Conservation (phyloP, 2,888 invertebrate species). For the Hermaeophaga mercurialis region DNA sequence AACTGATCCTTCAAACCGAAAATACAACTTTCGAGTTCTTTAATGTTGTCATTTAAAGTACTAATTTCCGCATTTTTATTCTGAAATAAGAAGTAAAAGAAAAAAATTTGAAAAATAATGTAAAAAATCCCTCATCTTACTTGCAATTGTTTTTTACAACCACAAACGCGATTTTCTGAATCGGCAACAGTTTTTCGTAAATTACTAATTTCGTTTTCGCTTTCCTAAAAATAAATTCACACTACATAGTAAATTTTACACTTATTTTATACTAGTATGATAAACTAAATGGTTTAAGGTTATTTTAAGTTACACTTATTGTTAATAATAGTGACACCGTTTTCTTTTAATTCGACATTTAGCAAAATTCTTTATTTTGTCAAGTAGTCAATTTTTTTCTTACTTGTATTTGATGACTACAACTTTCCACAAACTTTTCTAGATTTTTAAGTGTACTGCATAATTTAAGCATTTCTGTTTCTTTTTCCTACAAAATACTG, state of each 20-base stretch:
- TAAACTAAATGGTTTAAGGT: too few relatives aligned
- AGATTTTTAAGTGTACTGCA: neutral
- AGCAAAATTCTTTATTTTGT: too few relatives aligned
- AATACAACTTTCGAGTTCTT: conserved; percentile 39
- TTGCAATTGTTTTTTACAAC: neutral
- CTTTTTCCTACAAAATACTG: neutral
- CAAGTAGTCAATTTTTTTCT: too few relatives aligned
- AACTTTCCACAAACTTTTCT: too few relatives aligned
- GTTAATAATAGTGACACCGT: too few relatives aligned
- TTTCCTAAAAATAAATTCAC: conserved; percentile 2
- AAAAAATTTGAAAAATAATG: neutral
- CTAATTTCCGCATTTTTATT: conserved; percentile 41
- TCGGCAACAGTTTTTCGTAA: neutral
- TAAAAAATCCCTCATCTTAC: neutral
- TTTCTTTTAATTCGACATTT: too few relatives aligned
- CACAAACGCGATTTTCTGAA: neutral
- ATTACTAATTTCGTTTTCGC: neutral
- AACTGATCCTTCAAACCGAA: conserved; percentile 37
- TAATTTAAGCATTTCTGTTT: neutral
- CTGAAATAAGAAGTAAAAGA: conserved; percentile 27
- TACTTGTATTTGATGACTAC: too few relatives aligned
- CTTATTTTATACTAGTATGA: too few relatives aligned
- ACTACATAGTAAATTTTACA: neutral
- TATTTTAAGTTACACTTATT: too few relatives aligned
- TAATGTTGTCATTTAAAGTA: conserved; percentile 41